Evolutionary conservation across 2,113 vertebrate species (phyloP).

Genomic region (Bungarus multicinctus): DNA sequence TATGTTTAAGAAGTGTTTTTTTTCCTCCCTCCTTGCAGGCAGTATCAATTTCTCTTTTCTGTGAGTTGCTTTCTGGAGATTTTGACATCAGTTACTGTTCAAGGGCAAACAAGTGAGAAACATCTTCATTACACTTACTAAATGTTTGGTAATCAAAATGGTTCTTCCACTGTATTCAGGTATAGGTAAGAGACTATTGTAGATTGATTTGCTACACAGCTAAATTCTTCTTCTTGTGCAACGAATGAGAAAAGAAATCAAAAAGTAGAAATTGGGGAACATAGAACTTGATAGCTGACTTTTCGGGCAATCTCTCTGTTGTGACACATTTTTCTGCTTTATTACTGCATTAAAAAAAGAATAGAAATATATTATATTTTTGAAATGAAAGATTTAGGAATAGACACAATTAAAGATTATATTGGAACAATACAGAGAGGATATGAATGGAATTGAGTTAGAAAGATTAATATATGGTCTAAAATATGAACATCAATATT

Average conservation of each 20-base stretch:
- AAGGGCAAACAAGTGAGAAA: slow-evolving; percentile 76
- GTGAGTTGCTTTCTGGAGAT: slow-evolving; percentile 61
- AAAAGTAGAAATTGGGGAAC: background rate
- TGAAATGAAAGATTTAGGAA: slow-evolving; percentile 5
- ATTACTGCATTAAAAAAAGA: background rate
- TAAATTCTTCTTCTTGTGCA: background rate
- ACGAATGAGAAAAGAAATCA: background rate
- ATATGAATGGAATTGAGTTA: background rate
- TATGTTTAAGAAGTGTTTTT: slow-evolving; percentile 41
- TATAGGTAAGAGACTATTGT: slow-evolving; percentile 12
- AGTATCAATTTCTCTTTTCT: slow-evolving; percentile 63
- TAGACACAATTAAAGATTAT: background rate
- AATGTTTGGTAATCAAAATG: slow-evolving; percentile 24
- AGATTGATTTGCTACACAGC: background rate
- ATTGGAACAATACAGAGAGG: background rate
- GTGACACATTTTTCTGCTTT: background rate
- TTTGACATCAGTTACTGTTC: slow-evolving; percentile 66
- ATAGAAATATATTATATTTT: background rate
- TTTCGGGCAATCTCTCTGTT: background rate
- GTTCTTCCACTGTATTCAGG: slow-evolving; percentile 18
- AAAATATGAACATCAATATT: background rate
- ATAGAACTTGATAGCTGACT: background rate
- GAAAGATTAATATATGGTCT: background rate
- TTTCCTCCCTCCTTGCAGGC: slow-evolving; percentile 56
- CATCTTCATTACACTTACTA: slow-evolving; percentile 24